Conservation (phyloP, 2,888 invertebrate genomes). For the Zaprionus bogoriensis region DNA sequence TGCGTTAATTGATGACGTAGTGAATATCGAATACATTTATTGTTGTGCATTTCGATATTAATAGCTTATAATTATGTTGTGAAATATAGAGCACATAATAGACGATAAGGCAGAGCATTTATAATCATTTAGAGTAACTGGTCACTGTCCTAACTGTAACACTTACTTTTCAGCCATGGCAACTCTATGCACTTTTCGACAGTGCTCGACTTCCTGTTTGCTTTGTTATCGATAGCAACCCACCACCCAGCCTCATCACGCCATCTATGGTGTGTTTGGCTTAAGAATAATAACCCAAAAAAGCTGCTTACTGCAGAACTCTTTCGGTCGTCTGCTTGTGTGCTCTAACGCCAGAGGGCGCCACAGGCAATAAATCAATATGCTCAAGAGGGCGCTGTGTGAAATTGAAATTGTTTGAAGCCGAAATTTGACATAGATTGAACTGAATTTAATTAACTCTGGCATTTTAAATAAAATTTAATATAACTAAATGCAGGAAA, state of each 20-base stretch:
- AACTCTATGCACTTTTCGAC: no score
- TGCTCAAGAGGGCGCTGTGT: slow-evolving; percentile 6
- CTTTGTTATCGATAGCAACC: neutral
- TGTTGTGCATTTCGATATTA: neutral
- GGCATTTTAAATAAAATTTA: no score
- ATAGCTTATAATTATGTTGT: neutral
- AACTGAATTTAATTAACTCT: no score
- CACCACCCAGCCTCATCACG: neutral
- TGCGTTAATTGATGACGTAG: no score
- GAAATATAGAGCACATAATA: no score
- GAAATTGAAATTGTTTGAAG: neutral
- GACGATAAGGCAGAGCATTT: no score
- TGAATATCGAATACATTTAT: no score
- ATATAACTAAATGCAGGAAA: no score
- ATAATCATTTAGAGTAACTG: no score
- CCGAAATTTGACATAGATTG: neutral
- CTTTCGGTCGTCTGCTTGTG: neutral
- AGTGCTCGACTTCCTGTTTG: neutral
- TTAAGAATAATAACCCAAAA: neutral
- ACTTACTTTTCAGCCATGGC: no score
- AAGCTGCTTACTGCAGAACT: neutral
- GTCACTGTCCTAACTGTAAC: no score
- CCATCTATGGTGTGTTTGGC: neutral
- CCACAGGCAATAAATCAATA: neutral
- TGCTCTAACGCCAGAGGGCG: slow-evolving; percentile 8